phyloP scores from a whole-genome alignment of 2,797 vertebrate species.

The Halcyon chelicuti region DNA sequence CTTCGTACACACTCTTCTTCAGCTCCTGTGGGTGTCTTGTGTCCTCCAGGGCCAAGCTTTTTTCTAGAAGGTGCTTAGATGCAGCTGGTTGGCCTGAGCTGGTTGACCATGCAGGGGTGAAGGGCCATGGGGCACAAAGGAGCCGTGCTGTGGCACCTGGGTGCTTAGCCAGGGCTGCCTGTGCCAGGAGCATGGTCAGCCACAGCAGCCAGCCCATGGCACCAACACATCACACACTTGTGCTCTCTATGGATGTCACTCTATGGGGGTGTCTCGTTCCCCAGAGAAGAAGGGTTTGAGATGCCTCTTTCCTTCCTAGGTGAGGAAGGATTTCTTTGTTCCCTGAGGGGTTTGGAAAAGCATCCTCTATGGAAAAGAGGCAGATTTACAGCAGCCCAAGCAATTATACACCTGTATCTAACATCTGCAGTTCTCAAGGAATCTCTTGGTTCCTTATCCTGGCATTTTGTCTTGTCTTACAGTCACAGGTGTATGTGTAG shows the following conservation, averaged over 20 bases:
- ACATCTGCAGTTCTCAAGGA: not conserved
- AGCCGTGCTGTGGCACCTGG: not conserved
- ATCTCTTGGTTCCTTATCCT: not conserved
- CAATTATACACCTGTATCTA: not conserved
- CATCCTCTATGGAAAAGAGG: not conserved
- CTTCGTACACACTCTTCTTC: fast-evolving
- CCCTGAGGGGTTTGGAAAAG: not conserved
- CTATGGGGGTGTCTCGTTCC: fast-evolving
- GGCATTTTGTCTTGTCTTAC: not conserved
- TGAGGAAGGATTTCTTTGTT: not conserved
- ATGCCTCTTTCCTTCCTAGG: not conserved
- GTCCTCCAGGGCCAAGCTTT: not conserved
- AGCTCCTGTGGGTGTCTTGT: fast-evolving
- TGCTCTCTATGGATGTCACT: not conserved
- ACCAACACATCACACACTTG: not conserved
- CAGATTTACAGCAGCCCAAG: not conserved
- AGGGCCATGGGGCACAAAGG: not conserved
- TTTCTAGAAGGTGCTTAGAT: not conserved
- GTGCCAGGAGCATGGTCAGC: not conserved
- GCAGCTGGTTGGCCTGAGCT: fast-evolving
- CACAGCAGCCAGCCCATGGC: fast-evolving
- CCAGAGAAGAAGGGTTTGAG: not conserved
- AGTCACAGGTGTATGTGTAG: not conserved
- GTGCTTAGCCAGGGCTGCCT: not conserved
- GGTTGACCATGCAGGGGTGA: fast-evolving